Conservation (phyloP, 2,113 vertebrate species). For the Anarhynchus alexandrinus region DNA sequence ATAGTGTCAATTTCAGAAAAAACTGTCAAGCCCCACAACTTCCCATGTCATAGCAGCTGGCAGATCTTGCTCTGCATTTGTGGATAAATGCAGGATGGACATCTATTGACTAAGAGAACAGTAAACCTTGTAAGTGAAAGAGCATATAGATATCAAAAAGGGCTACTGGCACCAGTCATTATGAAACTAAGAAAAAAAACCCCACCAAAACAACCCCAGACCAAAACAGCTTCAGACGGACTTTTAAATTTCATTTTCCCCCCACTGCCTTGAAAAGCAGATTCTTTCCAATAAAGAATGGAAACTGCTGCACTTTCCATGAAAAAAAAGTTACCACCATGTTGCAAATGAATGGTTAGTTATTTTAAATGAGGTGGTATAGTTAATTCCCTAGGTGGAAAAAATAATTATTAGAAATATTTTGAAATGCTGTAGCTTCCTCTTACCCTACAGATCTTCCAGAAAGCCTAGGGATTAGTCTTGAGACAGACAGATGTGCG, state of each 20-base stretch:
- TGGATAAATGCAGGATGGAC: background rate
- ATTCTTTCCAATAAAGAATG: constrained; percentile 1
- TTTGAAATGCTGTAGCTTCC: background rate
- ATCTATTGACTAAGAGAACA: background rate
- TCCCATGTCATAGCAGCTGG: background rate
- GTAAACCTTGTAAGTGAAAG: background rate
- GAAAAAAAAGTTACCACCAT: constrained; percentile 13
- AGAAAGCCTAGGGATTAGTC: background rate
- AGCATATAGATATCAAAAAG: background rate
- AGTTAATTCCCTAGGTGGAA: background rate
- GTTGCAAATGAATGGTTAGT: constrained; percentile 19
- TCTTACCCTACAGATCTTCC: background rate
- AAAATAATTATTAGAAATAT: background rate
- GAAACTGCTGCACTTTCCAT: constrained; percentile 7
- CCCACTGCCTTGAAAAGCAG: background rate
- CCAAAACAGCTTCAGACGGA: background rate
- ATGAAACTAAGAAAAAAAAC: background rate
- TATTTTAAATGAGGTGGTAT: constrained; percentile 12
- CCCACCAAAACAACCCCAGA: background rate
- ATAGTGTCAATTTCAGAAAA: background rate
- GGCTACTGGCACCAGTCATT: background rate
- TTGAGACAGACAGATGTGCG: background rate
- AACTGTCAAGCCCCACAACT: background rate
- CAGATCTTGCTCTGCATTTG: background rate
- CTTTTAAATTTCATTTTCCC: background rate